phyloP scores from a whole-genome alignment of 2,113 vertebrate species.

The Pituophis catenifer region DNA sequence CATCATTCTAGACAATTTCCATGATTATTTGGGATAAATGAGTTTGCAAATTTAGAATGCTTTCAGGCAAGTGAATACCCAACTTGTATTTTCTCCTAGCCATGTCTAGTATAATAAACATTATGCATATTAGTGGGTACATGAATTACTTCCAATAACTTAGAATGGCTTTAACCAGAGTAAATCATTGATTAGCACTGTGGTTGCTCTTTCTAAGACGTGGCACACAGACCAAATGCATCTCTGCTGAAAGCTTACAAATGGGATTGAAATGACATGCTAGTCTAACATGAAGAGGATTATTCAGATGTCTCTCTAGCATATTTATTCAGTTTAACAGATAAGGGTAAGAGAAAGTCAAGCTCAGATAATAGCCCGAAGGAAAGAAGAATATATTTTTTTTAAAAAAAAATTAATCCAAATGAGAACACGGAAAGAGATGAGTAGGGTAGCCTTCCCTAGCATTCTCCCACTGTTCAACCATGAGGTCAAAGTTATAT shows the following conservation, averaged over 20 bases:
- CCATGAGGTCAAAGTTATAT: not conserved
- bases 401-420: not conserved
- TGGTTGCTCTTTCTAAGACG: not conserved
- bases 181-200: not conserved
- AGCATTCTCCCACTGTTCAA: not conserved
- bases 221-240: not conserved
- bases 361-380: not conserved
- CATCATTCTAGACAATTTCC: not conserved
- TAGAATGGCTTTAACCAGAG: not conserved
- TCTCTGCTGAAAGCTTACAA: not conserved
- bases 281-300: not conserved
- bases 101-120: constrained; percentile 1
- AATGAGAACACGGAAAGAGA: not conserved
- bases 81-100: not conserved
- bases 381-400: not conserved
- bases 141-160: not conserved
- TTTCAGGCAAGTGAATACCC: constrained; percentile 15
- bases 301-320: not conserved
- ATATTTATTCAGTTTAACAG: not conserved
- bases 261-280: not conserved
- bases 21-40: constrained; percentile 6
- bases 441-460: not conserved
- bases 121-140: not conserved
- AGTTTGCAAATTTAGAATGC: not conserved
- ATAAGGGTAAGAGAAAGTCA: not conserved